Evolutionary conservation across 2,888 invertebrate species (phyloP).

Genomic region (Drosophila heteroneura): DNA sequence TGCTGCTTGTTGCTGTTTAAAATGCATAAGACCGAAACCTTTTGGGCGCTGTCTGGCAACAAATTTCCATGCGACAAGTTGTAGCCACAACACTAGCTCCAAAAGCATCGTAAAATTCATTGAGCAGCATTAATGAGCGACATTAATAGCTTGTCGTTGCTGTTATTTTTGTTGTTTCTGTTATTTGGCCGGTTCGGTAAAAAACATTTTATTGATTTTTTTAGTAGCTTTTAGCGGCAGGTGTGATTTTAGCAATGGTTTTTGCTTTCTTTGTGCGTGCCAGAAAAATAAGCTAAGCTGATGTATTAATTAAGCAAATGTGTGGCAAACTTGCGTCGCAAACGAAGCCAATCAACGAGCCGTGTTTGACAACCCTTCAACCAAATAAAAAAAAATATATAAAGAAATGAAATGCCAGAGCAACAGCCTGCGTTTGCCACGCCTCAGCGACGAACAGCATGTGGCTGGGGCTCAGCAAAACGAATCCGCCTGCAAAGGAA

Average conservation of each 20-base stretch:
- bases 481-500: slow-evolving; percentile 52
- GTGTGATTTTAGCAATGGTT: slow-evolving; percentile 78
- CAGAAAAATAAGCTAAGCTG: slow-evolving; percentile 67
- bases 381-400: slow-evolving; percentile 4
- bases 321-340: slow-evolving; percentile 4
- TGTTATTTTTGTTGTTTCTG: slow-evolving; percentile 20
- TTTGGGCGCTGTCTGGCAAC: slow-evolving; percentile 45
- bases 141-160: slow-evolving; percentile 74
- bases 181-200: slow-evolving; percentile 32
- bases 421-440: slow-evolving; percentile 60
- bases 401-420: slow-evolving; percentile 18
- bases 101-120: slow-evolving; percentile 76
- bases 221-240: slow-evolving; percentile 51
- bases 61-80: slow-evolving; percentile 59
- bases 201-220: slow-evolving; percentile 71
- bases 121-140: slow-evolving; percentile 80
- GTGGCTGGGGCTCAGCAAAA: slow-evolving; percentile 41
- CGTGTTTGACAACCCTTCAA: slow-evolving; percentile 45
- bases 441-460: slow-evolving; percentile 46
- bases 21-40: slow-evolving; percentile 60
- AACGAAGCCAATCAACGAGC: slow-evolving; percentile 56
- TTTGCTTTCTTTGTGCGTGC: slow-evolving; percentile 62
- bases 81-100: slow-evolving; percentile 15
- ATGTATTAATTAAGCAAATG: slow-evolving; percentile 77
- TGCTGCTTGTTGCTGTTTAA: slow-evolving; percentile 54